A percentile compares a stretch with the other conserved stretches of the same genome.
phyloP scores from a whole-genome alignment of 1,140 invertebrate species.

The Lasaia peninsularis region DNA sequence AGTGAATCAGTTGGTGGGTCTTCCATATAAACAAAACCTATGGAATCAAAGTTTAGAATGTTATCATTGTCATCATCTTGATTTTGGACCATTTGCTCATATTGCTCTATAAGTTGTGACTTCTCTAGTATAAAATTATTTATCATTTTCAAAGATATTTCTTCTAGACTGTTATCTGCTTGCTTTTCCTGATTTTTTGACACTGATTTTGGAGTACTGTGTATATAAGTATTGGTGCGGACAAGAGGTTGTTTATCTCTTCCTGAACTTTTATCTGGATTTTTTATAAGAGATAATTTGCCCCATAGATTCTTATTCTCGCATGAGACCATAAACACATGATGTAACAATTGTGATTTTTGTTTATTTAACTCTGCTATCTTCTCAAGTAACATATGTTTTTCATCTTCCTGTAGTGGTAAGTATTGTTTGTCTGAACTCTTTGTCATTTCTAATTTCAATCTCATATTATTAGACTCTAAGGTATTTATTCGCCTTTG shows the following conservation, averaged over 20 bases:
- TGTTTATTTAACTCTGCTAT: constrained; percentile 83
- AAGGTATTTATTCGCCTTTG: constrained; percentile 82
- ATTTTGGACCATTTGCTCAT: constrained; percentile 80
- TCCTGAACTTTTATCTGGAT: constrained; percentile 56
- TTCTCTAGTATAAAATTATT: constrained; percentile 83
- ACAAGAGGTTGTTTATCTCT: constrained; percentile 72
- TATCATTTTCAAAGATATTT: constrained; percentile 85
- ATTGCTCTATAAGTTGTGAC: constrained; percentile 82
- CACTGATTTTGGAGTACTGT: constrained; percentile 78
- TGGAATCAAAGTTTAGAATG: constrained; percentile 76
- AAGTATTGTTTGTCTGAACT: constrained; percentile 40
- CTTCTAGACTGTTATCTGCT: constrained; percentile 84
- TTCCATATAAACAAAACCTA: constrained; percentile 83
- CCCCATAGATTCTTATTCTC: constrained; percentile 89
- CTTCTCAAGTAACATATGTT: constrained; percentile 75
- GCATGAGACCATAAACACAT: constrained; percentile 86
- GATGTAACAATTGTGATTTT: constrained; percentile 85
- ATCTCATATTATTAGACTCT: constrained; percentile 85
- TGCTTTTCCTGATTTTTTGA: constrained; percentile 69
- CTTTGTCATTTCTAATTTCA: constrained; percentile 78
- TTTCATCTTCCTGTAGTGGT: constrained; percentile 66
- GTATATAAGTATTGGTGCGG: constrained; percentile 81
- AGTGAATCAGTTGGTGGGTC: constrained; percentile 79
- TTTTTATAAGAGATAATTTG: constrained; percentile 80
- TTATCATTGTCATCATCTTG: constrained; percentile 73